A percentile compares a stretch with the other conserved stretches of the same genome.
Conservation (phyloP, 2,888 invertebrate species). For the Trimorus sp. region DNA sequence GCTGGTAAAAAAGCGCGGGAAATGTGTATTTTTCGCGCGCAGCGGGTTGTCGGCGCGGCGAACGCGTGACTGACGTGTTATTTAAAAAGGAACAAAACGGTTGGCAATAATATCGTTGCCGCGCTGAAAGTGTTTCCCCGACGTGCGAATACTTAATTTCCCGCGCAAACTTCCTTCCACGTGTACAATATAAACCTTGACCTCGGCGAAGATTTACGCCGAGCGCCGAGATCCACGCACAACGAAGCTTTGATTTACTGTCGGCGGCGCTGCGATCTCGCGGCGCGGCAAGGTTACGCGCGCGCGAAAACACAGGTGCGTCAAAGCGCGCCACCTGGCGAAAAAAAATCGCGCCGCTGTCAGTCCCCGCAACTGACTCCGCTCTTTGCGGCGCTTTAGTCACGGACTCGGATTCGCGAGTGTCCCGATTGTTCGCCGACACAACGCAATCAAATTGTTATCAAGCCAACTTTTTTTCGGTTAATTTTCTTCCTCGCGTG, state of each 20-base stretch:
- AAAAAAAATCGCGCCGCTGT: constrained; percentile 39
- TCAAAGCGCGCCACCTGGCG: constrained; percentile 54
- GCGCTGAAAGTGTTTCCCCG: constrained; percentile 43
- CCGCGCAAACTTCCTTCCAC: constrained; percentile 58
- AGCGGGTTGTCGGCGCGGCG: constrained; percentile 4
- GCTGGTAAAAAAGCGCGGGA: constrained; percentile 21
- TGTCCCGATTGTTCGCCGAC: constrained; percentile 14
- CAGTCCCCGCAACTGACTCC: constrained; percentile 64
- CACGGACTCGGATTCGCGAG: constrained; percentile 53
- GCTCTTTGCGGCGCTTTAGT: constrained; percentile 62
- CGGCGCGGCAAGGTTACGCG: constrained; percentile 64
- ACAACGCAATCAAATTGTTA: constrained; percentile 36
- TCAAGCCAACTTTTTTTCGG: neutral
- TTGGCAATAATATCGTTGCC: constrained; percentile 50
- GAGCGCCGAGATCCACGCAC: constrained; percentile 68
- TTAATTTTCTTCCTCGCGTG: neutral
- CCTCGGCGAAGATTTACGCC: constrained; percentile 74
- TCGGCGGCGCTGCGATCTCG: constrained; percentile 48
- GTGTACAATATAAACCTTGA: constrained; percentile 71
- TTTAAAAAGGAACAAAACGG: constrained; percentile 44
- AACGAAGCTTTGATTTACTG: constrained; percentile 77
- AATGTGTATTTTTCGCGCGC: constrained; percentile 23
- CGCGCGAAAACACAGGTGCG: constrained; percentile 50
- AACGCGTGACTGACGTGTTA: constrained; percentile 29
- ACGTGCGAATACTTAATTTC: constrained; percentile 63